Conservation (phyloP, 2,797 vertebrate genomes). For the Halcyon smyrnensis region DNA sequence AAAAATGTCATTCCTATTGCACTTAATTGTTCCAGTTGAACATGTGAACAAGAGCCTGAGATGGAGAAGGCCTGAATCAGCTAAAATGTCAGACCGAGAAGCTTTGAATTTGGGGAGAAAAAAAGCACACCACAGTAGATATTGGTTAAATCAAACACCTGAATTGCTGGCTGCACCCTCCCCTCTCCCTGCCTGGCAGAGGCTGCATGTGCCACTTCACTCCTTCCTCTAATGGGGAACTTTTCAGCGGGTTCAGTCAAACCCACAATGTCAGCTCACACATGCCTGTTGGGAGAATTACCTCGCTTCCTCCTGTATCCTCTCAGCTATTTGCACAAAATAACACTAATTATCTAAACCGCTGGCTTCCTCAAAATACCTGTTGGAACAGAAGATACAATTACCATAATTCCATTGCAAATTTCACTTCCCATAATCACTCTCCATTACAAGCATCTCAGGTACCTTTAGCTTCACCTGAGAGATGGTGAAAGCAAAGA, state of each 20-base stretch:
- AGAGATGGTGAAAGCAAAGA: not conserved
- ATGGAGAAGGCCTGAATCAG: not conserved
- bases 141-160: not conserved
- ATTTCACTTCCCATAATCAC: slow-evolving; percentile 27
- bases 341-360: slow-evolving; percentile 38
- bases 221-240: not conserved
- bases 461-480: not conserved
- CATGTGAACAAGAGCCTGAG: not conserved
- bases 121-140: not conserved
- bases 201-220: not conserved
- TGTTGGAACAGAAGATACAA: slow-evolving; percentile 14
- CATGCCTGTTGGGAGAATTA: not conserved
- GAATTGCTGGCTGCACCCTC: not conserved
- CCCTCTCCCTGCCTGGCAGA: not conserved
- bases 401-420: slow-evolving; percentile 14
- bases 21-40: not conserved
- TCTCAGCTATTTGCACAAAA: slow-evolving; percentile 24
- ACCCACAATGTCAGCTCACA: not conserved
- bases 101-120: not conserved
- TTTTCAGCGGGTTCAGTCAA: not conserved
- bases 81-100: not conserved
- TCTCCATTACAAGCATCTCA: not conserved
- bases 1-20: not conserved
- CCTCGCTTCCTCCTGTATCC: not conserved
- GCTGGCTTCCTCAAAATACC: slow-evolving; percentile 3